Base-by-base conservation (phyloP, 2,113 vertebrate species). In the Megaceryle maxima region DNA sequence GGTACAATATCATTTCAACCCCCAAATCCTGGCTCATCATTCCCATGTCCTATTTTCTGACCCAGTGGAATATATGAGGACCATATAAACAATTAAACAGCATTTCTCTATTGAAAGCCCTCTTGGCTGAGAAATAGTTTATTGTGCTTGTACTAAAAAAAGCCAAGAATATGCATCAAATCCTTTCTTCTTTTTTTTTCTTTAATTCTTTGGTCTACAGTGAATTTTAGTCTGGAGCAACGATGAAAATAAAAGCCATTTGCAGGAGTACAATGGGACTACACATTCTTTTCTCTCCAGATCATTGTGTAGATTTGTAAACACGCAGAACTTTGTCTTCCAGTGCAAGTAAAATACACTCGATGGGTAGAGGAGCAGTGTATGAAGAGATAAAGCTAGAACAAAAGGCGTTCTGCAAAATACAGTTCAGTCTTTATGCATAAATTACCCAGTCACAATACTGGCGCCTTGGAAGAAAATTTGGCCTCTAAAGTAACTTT, bases 291-390 rank as follows among this genome's bases (percentile, higher is more conserved):
- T 90, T 85, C 85, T 86, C 86, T 75, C 73, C 77, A 82, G 90
- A 92, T 83, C 80, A 94, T 51, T 83, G 33, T 60, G 72, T 46
- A 86, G 72, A 96, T 95, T 90, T 88, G 86, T 93, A 96, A 97
- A 95, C 73, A 94, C 2, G 3, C 56, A 88, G 66, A 75, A 68
- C 62, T 95, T 67, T 82, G 92, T 90, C 83, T 94, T 90, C 50
- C 28, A 83, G 57, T 25, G 39, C 39, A 93, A 95, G 63, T 81
- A 91, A 94, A 93, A 76, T 77, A 35, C 26, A 88, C 25, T 92
- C 72, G 74, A 83, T 70, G 33, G 87, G 13, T 28, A 39, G 31
- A 57, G 56, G 56, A n/a, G 31, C 33, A 20, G 31, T 57, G 56
- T 12, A 20, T n/a, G 56, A 20, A n/a, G 56, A 57, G 56, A 57